These are phyloP conservation scores for Andrena haemorrhoa DNA, from an alignment of 2,888 invertebrate genomes.

Conservation along the genomic window DNA sequence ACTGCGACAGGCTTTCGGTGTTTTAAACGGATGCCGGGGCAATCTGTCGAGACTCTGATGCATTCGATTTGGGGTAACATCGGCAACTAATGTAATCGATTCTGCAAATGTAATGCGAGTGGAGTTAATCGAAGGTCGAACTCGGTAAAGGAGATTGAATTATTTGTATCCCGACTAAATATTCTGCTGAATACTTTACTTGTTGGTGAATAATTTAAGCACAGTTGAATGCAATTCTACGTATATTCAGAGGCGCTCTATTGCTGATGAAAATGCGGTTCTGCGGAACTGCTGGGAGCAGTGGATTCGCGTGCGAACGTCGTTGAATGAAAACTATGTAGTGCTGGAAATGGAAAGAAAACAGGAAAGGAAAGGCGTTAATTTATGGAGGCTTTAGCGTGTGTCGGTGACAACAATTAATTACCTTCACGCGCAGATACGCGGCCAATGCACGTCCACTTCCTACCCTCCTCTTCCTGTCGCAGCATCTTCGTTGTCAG, in stretches of 20 bases:
- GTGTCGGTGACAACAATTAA: constrained; percentile 78
- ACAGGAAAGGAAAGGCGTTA: constrained; percentile 52
- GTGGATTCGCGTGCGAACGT: constrained; percentile 36
- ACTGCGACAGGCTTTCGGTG: constrained; percentile 28
- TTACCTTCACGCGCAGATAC: constrained; percentile 67
- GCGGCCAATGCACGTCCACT: constrained; percentile 38
- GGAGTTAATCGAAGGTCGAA: constrained; percentile 5
- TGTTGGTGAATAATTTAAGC: not conserved
- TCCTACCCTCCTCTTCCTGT: constrained; percentile 9
- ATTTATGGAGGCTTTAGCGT: constrained; percentile 76
- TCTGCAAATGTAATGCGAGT: not conserved
- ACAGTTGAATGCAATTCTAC: not conserved
- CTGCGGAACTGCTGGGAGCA: not conserved
- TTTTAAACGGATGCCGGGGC: constrained; percentile 26
- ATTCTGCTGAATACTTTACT: not conserved
- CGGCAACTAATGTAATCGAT: constrained; percentile 25
- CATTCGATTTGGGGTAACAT: constrained; percentile 19
- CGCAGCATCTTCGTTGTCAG: not conserved
- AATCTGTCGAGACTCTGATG: constrained; percentile 20
- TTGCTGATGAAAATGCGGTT: constrained; percentile 34
- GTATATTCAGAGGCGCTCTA: not conserved
- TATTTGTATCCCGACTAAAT: not conserved
- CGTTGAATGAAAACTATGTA: constrained; percentile 8
- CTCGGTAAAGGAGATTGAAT: not conserved
- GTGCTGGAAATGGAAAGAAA: constrained; percentile 46